phyloP scores from a whole-genome alignment of 2,888 invertebrate species.

The Hypolimnas misippus region DNA sequence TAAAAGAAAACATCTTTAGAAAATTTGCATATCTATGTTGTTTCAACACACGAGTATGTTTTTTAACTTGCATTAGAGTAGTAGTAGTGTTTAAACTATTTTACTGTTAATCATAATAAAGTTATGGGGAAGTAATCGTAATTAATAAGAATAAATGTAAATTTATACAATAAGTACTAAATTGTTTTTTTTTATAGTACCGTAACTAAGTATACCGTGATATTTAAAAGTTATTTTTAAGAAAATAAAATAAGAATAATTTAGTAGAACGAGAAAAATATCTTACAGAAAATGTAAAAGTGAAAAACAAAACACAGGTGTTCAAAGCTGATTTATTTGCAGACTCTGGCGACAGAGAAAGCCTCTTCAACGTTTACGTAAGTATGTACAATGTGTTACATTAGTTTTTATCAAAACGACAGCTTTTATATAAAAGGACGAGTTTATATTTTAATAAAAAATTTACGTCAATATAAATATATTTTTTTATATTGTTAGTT shows the following conservation, averaged over 20 bases:
- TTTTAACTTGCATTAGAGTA: too few relatives aligned
- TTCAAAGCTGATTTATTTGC: slow-evolving; percentile 26
- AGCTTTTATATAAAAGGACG: not conserved
- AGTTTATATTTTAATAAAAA: not conserved
- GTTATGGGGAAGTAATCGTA: too few relatives aligned
- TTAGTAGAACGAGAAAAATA: not conserved
- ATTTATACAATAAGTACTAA: too few relatives aligned
- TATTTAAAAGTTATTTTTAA: not conserved
- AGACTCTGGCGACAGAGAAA: slow-evolving; percentile 14
- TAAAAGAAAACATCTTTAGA: too few relatives aligned
- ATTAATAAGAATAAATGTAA: too few relatives aligned
- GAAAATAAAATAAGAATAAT: not conserved
- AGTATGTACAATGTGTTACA: slow-evolving; percentile 15
- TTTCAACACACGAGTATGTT: too few relatives aligned
- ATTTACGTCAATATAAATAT: not conserved
- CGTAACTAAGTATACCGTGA: too few relatives aligned
- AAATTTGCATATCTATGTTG: too few relatives aligned
- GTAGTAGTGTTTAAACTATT: too few relatives aligned
- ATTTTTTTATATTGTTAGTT: not conserved
- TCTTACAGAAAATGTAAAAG: slow-evolving; percentile 12
- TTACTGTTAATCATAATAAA: too few relatives aligned
- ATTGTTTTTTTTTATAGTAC: too few relatives aligned
- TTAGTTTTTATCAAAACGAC: not conserved
- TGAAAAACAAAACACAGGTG: slow-evolving; percentile 15
- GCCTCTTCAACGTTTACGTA: slow-evolving; percentile 16